Percentiles rank a stretch among this genome's conserved stretches.
phyloP scores from a whole-genome alignment of 2,113 vertebrate genomes.

The Saiga tatarica region DNA sequence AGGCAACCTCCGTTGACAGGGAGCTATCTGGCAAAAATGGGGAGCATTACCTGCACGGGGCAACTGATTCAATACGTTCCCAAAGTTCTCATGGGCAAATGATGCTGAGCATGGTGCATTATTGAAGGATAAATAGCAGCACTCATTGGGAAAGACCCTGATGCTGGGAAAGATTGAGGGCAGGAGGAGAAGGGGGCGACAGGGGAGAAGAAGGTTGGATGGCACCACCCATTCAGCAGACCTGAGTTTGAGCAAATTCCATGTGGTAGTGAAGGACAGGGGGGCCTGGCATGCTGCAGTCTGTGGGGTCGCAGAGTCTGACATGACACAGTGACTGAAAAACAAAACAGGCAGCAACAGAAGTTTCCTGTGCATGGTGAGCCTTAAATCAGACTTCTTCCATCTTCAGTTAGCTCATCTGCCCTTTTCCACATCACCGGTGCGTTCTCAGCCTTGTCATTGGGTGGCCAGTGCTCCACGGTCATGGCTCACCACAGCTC shows the following conservation, averaged over 20 bases:
- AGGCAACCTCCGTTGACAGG: not conserved
- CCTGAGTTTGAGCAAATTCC: not conserved
- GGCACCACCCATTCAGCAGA: not conserved
- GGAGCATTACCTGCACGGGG: not conserved
- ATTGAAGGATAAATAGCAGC: constrained; percentile 36
- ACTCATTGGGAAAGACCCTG: not conserved
- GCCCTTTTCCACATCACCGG: not conserved
- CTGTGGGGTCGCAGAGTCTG: not conserved
- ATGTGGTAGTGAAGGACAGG: fast-evolving
- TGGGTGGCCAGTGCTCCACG: fast-evolving
- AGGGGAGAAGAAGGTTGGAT: not conserved
- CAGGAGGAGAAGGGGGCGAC: not conserved
- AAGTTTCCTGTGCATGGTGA: not conserved
- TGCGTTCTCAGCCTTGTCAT: not conserved
- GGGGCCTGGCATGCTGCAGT: not conserved
- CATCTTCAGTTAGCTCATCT: not conserved
- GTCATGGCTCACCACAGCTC: fast-evolving
- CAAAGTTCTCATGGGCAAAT: not conserved
- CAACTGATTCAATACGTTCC: not conserved
- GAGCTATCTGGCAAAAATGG: not conserved
- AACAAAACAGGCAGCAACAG: not conserved
- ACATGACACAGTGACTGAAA: fast-evolving
- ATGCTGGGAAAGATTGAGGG: not conserved
- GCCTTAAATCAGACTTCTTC: not conserved
- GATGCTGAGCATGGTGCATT: not conserved